phyloP scores from a whole-genome alignment of 2,113 vertebrate genomes.

The Propithecus coquereli region DNA sequence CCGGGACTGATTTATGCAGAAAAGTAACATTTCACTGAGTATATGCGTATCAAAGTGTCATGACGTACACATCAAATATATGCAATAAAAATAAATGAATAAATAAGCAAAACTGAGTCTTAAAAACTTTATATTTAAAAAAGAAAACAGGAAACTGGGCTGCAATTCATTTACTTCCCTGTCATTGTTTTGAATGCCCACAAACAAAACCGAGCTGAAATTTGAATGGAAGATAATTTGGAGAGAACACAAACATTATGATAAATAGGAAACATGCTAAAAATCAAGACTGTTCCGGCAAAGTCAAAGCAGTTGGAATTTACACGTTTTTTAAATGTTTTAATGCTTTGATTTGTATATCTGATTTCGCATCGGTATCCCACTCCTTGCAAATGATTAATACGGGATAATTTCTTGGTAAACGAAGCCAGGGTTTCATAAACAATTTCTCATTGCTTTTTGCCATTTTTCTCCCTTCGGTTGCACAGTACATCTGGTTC shows the following conservation, averaged over 20 bases:
- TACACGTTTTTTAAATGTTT: not conserved
- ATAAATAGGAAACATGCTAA: slow-evolving; percentile 48
- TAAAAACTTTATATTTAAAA: not conserved
- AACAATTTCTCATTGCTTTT: not conserved
- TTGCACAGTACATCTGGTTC: slow-evolving; percentile 3
- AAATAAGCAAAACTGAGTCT: not conserved
- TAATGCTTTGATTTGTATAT: not conserved
- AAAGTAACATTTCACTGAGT: not conserved
- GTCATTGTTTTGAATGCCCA: not conserved
- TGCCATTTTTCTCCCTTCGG: not conserved
- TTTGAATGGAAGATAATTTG: slow-evolving; percentile 30
- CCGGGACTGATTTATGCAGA: not conserved
- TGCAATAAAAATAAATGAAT: not conserved
- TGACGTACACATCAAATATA: not conserved
- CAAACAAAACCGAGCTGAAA: slow-evolving; percentile 43
- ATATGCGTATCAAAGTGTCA: not conserved
- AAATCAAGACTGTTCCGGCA: not conserved
- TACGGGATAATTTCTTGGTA: slow-evolving; percentile 22
- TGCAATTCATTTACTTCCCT: slow-evolving; percentile 11
- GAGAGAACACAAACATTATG: slow-evolving; percentile 25
- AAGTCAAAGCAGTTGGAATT: not conserved
- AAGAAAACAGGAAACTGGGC: not conserved
- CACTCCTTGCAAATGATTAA: slow-evolving; percentile 44
- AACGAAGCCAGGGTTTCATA: slow-evolving; percentile 33
- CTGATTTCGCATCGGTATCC: not conserved